A percentile compares a stretch with the other conserved stretches of the same genome.
These are phyloP conservation scores for Semaprochilodus insignis DNA, from an alignment of 2,797 vertebrate species.

Conservation along the genomic window DNA sequence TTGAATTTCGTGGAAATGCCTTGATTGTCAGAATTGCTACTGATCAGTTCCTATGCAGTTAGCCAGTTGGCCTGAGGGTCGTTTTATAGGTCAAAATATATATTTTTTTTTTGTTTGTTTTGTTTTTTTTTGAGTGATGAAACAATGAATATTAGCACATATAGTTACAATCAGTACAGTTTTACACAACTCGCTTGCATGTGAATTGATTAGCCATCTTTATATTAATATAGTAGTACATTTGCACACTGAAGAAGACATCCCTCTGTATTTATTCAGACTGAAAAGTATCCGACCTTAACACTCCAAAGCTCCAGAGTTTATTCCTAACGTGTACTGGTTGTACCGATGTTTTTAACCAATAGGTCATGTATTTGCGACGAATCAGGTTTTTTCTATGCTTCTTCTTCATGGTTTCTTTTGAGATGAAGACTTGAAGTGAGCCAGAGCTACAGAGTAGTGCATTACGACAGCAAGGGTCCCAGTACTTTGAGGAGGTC, in stretches of 20 bases:
- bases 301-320: not conserved
- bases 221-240: slow-evolving; percentile 9
- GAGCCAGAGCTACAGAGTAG: slow-evolving; percentile 51
- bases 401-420: slow-evolving; percentile 41
- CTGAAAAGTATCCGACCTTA: not conserved
- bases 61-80: slow-evolving; percentile 41
- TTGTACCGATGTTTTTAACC: slow-evolving; percentile 18
- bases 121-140: slow-evolving; percentile 47
- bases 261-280: not conserved
- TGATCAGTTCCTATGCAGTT: slow-evolving; percentile 59
- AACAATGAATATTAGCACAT: slow-evolving; percentile 50
- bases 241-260: not conserved
- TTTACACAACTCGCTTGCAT: slow-evolving; percentile 7
- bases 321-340: not conserved
- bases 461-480: slow-evolving; percentile 52
- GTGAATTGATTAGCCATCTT: slow-evolving; percentile 9
- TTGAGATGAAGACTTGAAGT: slow-evolving; percentile 51
- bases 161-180: not conserved
- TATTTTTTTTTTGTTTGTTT: slow-evolving; percentile 36
- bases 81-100: slow-evolving; percentile 53
- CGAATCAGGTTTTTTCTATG: slow-evolving; percentile 45
- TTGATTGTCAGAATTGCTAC: slow-evolving; percentile 69
- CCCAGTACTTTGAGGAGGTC: slow-evolving; percentile 56
- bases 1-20: slow-evolving; percentile 52
- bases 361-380: slow-evolving; percentile 29